Conservation (phyloP, 2,888 invertebrate species). For the Polydrusus pterygomalis region DNA sequence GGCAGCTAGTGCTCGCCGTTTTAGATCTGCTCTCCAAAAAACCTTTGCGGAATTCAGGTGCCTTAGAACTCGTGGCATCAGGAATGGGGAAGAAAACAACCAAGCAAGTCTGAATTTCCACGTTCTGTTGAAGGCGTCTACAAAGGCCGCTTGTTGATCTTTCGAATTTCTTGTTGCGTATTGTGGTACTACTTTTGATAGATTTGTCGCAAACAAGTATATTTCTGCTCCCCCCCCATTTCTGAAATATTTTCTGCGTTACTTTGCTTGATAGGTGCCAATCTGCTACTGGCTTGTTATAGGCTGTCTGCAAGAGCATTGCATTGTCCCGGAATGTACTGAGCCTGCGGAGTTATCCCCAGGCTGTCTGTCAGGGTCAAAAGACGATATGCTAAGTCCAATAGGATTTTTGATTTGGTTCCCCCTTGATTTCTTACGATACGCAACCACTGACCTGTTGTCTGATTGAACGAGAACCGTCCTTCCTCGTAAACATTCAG, state of each 20-base stretch:
- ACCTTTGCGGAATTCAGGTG: conserved; percentile 60
- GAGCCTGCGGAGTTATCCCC: not conserved
- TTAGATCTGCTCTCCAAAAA: conserved; percentile 61
- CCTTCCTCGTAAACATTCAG: conserved; percentile 13
- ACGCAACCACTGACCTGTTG: conserved; percentile 35
- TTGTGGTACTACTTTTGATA: conserved; percentile 51
- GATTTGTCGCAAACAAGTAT: conserved; percentile 55
- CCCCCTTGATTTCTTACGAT: not conserved
- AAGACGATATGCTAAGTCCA: not conserved
- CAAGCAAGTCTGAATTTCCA: conserved; percentile 58
- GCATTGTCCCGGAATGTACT: conserved; percentile 55
- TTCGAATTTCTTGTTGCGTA: conserved; percentile 52
- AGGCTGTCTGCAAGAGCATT: conserved; percentile 58
- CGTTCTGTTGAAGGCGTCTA: conserved; percentile 55
- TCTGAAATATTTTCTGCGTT: conserved; percentile 49
- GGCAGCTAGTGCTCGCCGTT: conserved; percentile 11
- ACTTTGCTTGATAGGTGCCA: conserved; percentile 51
- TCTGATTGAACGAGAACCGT: conserved; percentile 35
- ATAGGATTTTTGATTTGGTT: not conserved
- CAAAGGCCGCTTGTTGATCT: conserved; percentile 48
- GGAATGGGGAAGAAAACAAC: conserved; percentile 63
- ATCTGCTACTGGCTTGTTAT: conserved; percentile 49
- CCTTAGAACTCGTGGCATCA: conserved; percentile 60
- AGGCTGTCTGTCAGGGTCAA: not conserved
- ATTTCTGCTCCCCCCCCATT: conserved; percentile 56